Percentiles rank a stretch among this genome's conserved stretches.
phyloP scores from a whole-genome alignment of 2,113 vertebrate species.

The Brienomyrus longianalis region DNA sequence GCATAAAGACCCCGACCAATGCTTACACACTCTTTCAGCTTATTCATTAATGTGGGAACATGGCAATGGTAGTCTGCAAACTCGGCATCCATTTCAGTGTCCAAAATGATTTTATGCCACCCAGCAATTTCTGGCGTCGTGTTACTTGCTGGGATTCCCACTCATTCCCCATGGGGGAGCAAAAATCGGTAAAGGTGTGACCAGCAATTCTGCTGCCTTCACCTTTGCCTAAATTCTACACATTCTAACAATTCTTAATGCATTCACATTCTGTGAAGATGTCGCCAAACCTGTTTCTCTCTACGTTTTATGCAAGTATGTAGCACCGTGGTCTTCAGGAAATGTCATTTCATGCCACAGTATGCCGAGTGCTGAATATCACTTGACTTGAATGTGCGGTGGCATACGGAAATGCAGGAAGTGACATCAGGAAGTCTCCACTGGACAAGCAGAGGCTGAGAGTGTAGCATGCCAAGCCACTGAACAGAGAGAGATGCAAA shows the following conservation, averaged over 20 bases:
- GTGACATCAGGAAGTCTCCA: neutral
- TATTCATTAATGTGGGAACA: neutral
- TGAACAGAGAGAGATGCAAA: neutral
- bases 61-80: neutral
- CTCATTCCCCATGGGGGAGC: neutral
- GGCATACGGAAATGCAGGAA: neutral
- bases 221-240: neutral
- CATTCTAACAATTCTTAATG: neutral
- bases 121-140: no score
- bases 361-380: neutral
- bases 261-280: neutral
- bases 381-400: neutral
- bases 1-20: neutral
- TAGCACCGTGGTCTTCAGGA: neutral
- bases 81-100: neutral
- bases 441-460: neutral
- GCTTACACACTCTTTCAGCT: neutral
- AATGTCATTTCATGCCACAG: neutral
- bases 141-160: neutral
- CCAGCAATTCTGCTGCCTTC: neutral
- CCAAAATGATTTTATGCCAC: no score
- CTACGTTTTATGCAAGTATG: neutral
- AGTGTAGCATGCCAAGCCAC: neutral
- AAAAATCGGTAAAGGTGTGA: neutral
- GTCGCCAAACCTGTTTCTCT: neutral